Evolutionary conservation across 2,113 vertebrate species (phyloP), one percentile per base, ranked within the genome.

Genomic region (Sminthopsis crassicaudata): DNA sequence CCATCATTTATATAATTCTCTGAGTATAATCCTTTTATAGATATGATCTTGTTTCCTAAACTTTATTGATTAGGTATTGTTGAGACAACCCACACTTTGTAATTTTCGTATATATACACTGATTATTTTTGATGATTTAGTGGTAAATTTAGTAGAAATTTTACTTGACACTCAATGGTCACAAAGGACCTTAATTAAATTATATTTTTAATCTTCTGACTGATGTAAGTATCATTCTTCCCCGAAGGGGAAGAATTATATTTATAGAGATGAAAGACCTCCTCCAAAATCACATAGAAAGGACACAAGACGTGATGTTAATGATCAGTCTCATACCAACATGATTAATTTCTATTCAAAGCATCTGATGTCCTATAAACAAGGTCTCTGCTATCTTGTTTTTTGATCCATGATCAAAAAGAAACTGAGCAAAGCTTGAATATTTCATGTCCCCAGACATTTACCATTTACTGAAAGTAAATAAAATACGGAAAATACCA

Each of bases 341-440:
- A 98, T 98, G 6, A 98, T 98, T 98, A 97, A 91, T 94, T 97
- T 97, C 91, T 94, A 95, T 95, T 98, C 94, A 97, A 67, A 95
- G 93, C 7, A 1, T 76, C 93, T 60, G 93, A 91, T 93, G 50
- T 2, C 90, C 76, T 94, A 51, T 92, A 90, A 94, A 91, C 95
- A 96, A 91, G 60, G 94, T 2, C 0, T 90, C 92, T 95, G 96
- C 54, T 6, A 48, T 91, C 67, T 95, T 91, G 55, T 8, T 25
- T 8, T 25, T 26, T 76, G 16, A 93, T 97, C 91, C 53, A 89
- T 94, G 93, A 96, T 92, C 52, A 19, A 0, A 76, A 90, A 84
- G 92, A 95, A 95, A 67, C 92, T 93, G 57, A 97, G 84, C 52
- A 90, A 91, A 50, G 93, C 36, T 93, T 26, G 48, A 97, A 95